Conservation (phyloP, 2,888 invertebrate species). For the Eupeodes latifasciatus region DNA sequence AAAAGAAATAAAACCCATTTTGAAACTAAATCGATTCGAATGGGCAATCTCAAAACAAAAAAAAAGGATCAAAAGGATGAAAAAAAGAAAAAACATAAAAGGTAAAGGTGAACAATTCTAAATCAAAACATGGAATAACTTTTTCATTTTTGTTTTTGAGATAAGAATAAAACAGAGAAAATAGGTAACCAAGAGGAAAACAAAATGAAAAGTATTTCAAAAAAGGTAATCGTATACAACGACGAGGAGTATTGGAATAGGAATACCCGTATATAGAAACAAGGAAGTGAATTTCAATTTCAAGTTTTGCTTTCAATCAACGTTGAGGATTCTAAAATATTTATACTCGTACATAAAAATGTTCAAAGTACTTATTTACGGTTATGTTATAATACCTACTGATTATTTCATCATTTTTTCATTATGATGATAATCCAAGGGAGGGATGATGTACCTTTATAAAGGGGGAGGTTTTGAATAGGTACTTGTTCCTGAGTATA, state of each 20-base stretch:
- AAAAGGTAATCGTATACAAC: background rate
- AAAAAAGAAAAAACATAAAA: background rate
- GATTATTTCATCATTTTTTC: background rate
- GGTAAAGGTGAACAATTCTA: constrained; percentile 1
- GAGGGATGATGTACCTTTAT: no score
- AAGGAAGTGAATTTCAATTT: constrained; percentile 27
- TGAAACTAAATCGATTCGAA: constrained; percentile 18
- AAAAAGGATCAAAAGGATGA: background rate
- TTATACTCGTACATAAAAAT: background rate
- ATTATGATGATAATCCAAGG: background rate
- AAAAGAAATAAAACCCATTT: constrained; percentile 15
- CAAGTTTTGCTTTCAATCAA: constrained; percentile 18
- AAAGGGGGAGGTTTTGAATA: no score
- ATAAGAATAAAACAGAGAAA: background rate
- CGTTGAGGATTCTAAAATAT: background rate
- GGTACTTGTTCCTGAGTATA: no score
- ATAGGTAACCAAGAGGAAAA: background rate
- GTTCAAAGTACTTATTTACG: background rate
- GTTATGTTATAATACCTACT: background rate
- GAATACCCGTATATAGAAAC: background rate
- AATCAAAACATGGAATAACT: constrained; percentile 25
- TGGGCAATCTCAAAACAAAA: constrained; percentile 14
- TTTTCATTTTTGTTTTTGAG: background rate
- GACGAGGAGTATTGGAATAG: no score
- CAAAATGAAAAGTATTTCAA: background rate